Evolutionary conservation across 1,140 invertebrate species (phyloP).

Genomic region (Drosophila novamexicana): DNA sequence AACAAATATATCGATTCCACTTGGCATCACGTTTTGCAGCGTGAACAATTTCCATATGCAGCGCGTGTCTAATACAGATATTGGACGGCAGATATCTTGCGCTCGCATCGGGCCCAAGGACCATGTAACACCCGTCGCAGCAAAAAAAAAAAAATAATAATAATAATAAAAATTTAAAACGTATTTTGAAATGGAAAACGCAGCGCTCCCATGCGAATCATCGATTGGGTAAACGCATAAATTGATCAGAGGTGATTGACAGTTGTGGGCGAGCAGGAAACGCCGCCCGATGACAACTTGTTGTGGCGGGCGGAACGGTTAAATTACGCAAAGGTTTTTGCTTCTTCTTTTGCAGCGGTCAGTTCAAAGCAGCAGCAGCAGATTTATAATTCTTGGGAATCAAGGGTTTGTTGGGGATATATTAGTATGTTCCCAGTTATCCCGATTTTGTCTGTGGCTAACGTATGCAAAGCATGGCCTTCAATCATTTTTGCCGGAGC

Average conservation of each 20-base stretch:
- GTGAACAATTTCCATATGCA: conserved; percentile 66
- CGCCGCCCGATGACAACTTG: conserved; percentile 20
- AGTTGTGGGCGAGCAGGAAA: conserved; percentile 75
- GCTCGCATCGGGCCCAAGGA: conserved; percentile 45
- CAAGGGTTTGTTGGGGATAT: no score
- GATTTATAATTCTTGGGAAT: neutral
- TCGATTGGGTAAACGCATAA: conserved; percentile 75
- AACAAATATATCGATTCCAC: neutral
- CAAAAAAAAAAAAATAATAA: conserved; percentile 7
- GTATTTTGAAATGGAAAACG: conserved; percentile 35
- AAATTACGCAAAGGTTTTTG: conserved; percentile 25
- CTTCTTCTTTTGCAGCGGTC: neutral
- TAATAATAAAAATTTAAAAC: conserved; percentile 17
- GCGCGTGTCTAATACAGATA: conserved; percentile 68
- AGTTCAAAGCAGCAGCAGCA: neutral
- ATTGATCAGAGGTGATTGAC: conserved; percentile 68
- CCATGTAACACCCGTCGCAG: conserved; percentile 18
- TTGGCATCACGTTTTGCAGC: conserved; percentile 61
- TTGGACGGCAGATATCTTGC: conserved; percentile 28
- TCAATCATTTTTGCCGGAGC: neutral
- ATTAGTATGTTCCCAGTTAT: no score
- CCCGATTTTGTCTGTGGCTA: neutral
- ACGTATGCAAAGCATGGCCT: neutral
- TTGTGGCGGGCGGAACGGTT: neutral
- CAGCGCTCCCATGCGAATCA: conserved; percentile 14